Conservation (phyloP, 2,797 vertebrate species). For the Melanotaenia pygmaea region DNA sequence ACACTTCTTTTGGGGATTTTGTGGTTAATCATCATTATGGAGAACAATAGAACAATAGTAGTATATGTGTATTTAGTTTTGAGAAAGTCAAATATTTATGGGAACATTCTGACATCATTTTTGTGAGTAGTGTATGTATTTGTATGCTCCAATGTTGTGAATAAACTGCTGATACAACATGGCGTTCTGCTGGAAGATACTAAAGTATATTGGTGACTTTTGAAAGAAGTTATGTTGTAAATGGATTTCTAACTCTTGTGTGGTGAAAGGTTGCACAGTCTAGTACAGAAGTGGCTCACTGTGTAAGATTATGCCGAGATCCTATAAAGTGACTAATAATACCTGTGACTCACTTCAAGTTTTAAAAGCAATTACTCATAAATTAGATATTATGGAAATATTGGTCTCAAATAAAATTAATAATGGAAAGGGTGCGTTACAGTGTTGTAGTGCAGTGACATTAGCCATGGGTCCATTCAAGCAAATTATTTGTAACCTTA, state of each 20-base stretch:
- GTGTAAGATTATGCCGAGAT: slow-evolving; percentile 8
- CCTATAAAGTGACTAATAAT: slow-evolving; percentile 35
- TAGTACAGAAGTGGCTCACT: slow-evolving; percentile 9
- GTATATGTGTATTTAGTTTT: neutral
- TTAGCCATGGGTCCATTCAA: slow-evolving; percentile 56
- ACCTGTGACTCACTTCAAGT: slow-evolving; percentile 48
- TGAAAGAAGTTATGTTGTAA: too few species aligned
- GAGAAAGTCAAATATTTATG: neutral
- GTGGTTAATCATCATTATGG: neutral
- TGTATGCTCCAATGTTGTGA: neutral
- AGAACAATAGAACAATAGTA: neutral
- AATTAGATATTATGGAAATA: slow-evolving; percentile 54
- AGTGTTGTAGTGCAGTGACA: slow-evolving; percentile 39
- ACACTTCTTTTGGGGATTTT: too few species aligned
- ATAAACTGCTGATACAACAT: neutral
- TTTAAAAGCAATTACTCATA: slow-evolving; percentile 49
- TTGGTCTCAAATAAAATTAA: slow-evolving; percentile 49
- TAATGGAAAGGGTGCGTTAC: slow-evolving; percentile 50
- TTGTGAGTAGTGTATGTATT: too few species aligned
- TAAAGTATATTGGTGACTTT: too few species aligned
- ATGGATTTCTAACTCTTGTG: neutral
- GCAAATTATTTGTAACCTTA: slow-evolving; percentile 57
- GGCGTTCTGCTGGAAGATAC: neutral
- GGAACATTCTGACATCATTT: neutral
- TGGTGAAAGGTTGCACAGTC: neutral